Evolutionary conservation across 2,113 vertebrate genomes (phyloP).

Genomic region (Eleginops maclovinus): DNA sequence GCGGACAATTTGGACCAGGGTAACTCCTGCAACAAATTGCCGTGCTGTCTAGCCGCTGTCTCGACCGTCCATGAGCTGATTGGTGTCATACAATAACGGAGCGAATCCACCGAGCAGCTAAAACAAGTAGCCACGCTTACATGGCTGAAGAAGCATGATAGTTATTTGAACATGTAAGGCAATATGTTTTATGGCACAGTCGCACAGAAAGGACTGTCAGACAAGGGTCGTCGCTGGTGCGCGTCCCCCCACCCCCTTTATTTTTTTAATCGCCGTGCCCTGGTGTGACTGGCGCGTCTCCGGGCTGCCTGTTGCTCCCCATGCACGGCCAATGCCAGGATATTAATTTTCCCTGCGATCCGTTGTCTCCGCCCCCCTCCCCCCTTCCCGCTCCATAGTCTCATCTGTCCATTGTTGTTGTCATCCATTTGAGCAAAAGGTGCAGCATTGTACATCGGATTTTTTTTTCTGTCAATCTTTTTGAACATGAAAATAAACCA

Average conservation of each 20-base stretch:
- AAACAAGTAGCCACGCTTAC: slow-evolving; percentile 49
- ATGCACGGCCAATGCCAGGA: slow-evolving; percentile 61
- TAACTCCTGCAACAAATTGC: slow-evolving; percentile 67
- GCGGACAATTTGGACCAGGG: slow-evolving; percentile 51
- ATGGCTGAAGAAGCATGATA: slow-evolving; percentile 3
- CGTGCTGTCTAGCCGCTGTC: slow-evolving; percentile 52
- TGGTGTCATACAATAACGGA: slow-evolving; percentile 31
- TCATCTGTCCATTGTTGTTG: slow-evolving; percentile 65
- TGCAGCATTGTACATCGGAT: slow-evolving; percentile 43
- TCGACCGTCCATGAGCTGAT: slow-evolving; percentile 34
- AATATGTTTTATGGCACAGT: slow-evolving; percentile 26
- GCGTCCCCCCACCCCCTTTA: slow-evolving; percentile 18
- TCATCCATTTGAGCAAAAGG: slow-evolving; percentile 69
- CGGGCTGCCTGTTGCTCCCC: slow-evolving; percentile 76
- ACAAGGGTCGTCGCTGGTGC: slow-evolving; percentile 28
- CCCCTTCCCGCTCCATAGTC: slow-evolving; percentile 24
- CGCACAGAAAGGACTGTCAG: slow-evolving; percentile 20
- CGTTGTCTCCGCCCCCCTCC: slow-evolving; percentile 60
- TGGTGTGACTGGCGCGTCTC: slow-evolving; percentile 70
- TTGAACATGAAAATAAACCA: neutral
- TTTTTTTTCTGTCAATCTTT: neutral
- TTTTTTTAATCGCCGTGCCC: slow-evolving; percentile 57
- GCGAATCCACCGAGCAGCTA: slow-evolving; percentile 28
- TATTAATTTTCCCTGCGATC: slow-evolving; percentile 60
- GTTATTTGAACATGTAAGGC: slow-evolving; percentile 28